Percentiles rank a stretch among this genome's conserved stretches.
Conservation (phyloP, 1,140 invertebrate species). For the Neodiprion virginianus region DNA sequence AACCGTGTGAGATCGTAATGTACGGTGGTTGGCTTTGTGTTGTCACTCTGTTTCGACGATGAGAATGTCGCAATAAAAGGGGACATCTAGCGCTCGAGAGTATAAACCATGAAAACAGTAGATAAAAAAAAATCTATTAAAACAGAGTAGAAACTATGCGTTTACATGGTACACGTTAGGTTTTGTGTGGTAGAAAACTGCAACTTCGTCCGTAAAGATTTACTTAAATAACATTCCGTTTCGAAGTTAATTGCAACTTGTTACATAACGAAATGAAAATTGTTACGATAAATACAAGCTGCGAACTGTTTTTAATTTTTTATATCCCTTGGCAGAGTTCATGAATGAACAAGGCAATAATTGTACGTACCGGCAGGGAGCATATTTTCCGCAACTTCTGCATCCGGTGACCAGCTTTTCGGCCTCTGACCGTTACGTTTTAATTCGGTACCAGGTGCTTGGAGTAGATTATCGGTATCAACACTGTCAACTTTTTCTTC, state of each 20-base stretch:
- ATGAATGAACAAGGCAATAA: not conserved
- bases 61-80: slow-evolving; percentile 11
- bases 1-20: slow-evolving; percentile 16
- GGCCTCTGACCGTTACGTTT: slow-evolving; percentile 66
- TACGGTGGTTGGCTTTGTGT: no score
- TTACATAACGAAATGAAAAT: no score
- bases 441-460: slow-evolving; percentile 46
- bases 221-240: no score
- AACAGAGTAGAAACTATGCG: slow-evolving; percentile 18
- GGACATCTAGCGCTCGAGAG: not conserved
- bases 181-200: not conserved
- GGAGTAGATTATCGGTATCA: slow-evolving; percentile 41
- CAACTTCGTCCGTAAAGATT: not conserved
- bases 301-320: slow-evolving; percentile 1
- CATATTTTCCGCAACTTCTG: slow-evolving; percentile 66
- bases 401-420: slow-evolving; percentile 84
- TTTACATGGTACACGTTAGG: no score
- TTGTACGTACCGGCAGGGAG: slow-evolving; percentile 56
- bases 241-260: no score
- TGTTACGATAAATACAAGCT: not conserved
- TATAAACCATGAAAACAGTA: not conserved
- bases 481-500: slow-evolving; percentile 46
- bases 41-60: not conserved
- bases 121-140: slow-evolving; percentile 15
- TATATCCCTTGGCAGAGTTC: not conserved